Base-by-base conservation (phyloP, 2,113 vertebrate genomes). In the Etheostoma spectabile region DNA sequence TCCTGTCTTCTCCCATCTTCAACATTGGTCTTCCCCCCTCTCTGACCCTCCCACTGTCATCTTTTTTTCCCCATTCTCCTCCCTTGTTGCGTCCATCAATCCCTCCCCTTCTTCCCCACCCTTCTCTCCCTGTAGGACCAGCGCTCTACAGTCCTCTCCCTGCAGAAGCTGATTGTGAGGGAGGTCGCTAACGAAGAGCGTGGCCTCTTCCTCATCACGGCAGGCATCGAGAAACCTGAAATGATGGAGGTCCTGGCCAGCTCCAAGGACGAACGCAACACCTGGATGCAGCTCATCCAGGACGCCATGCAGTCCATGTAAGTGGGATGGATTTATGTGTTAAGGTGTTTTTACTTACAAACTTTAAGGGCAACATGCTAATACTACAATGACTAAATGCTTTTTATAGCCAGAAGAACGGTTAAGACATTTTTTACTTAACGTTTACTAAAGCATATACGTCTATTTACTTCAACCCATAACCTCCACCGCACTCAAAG, bases 161-260 rank as follows among this genome's bases (percentile, higher is more conserved):
- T 99, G 61, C 99, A 99, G 94, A 99, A 99, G 91, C 22, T 99
- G 83, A 99, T 99, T 0, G 97, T 99, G n/a, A 93, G 98, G 52
- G 98, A 99, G 91, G 97, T 99, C 3, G 98, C 98, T 0, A 98
- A 99, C n/a, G 98, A 99, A 84, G 98, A 99, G 89, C 98, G 97
- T 33, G 98, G 96, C 15, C 94, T 99, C 33, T 99, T 99, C 89
- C 96, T 99, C 61, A 99, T 99, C 93, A 97, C 97, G 5, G 96
- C 97, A 30, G 97, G 96, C 59, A 94, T 94, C 1, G 95, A 96
- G 73, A 95, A 96, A 55, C 98, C 98, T 0, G 98, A 99, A 92
- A 99, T 99, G 97, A 97, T 99, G 86, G 98, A 99, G 82, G 97
- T 99, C 7, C 95, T 97, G 3, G 96, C 97, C 82, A 96, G 95